These are phyloP conservation scores for Drosophila subsilvestris DNA, from an alignment of 2,888 invertebrate genomes.

Conservation along the genomic window DNA sequence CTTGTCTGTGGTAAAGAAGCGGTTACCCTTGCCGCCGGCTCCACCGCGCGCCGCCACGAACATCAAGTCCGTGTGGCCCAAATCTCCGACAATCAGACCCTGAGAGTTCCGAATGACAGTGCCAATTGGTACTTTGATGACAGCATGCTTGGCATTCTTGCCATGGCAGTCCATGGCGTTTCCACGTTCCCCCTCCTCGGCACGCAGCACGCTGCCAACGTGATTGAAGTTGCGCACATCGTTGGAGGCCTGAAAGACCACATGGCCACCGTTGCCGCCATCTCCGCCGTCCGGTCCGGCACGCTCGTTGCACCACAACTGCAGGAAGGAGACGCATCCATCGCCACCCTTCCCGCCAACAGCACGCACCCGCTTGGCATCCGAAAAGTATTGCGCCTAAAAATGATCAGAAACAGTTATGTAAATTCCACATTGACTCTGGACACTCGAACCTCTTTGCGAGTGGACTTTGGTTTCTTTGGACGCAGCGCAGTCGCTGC, in stretches of 20 bases:
- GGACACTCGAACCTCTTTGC: constrained; percentile 81
- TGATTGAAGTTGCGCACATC: constrained; percentile 90
- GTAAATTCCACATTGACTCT: not conserved
- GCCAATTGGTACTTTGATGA: constrained; percentile 93
- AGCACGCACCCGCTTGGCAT: constrained; percentile 88
- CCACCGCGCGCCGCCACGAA: constrained; percentile 98
- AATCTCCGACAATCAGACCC: constrained; percentile 88
- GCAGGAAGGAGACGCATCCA: constrained; percentile 94
- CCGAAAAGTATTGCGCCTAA: constrained; percentile 88
- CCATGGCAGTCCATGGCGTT: constrained; percentile 91
- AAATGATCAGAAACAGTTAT: not conserved
- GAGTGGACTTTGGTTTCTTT: constrained; percentile 84
- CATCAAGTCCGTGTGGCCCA: constrained; percentile 88
- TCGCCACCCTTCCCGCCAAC: constrained; percentile 96
- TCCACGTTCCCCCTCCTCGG: constrained; percentile 90
- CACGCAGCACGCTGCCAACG: constrained; percentile 87
- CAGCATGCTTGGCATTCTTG: constrained; percentile 89
- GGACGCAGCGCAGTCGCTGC: constrained; percentile 83
- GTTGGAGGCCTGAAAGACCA: constrained; percentile 90
- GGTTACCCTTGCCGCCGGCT: constrained; percentile 97
- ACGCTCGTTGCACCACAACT: constrained; percentile 91
- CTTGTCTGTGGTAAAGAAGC: constrained; percentile 92
- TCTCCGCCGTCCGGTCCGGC: constrained; percentile 93
- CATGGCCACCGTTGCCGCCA: constrained; percentile 98
- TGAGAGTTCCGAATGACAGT: constrained; percentile 87